Percentiles rank a stretch among this genome's conserved stretches.
Evolutionary conservation across 2,113 vertebrate genomes (phyloP).

Genomic region (Strix uralensis): DNA sequence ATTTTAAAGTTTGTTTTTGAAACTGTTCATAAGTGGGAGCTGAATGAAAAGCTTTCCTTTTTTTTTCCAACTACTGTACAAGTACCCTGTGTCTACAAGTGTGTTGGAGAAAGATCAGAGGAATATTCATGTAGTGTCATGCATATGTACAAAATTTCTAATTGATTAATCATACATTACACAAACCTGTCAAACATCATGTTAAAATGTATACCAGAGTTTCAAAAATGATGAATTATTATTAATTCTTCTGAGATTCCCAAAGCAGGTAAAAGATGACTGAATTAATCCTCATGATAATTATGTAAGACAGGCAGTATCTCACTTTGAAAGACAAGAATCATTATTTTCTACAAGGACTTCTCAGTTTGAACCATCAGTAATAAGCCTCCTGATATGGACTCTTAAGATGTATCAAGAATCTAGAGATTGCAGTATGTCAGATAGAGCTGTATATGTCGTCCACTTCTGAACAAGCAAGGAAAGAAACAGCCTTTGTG

Average conservation of each 20-base stretch:
- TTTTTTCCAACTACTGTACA: not conserved
- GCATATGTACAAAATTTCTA: slow-evolving; percentile 41
- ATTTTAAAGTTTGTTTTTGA: not conserved
- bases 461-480: not conserved
- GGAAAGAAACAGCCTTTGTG: not conserved
- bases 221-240: slow-evolving; percentile 31
- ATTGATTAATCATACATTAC: slow-evolving; percentile 41
- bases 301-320: not conserved
- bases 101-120: slow-evolving; percentile 53
- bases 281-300: not conserved
- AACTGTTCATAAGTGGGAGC: not conserved
- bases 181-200: slow-evolving; percentile 11
- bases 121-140: slow-evolving; percentile 22
- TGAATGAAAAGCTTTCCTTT: not conserved
- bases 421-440: not conserved
- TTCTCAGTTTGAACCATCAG: not conserved
- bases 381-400: not conserved
- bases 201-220: slow-evolving; percentile 7
- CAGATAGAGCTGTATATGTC: not conserved
- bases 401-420: not conserved
- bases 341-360: not conserved
- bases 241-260: not conserved
- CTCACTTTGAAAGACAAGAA: not conserved
- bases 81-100: slow-evolving; percentile 5
- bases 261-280: not conserved